These are phyloP conservation scores for Dreissena polymorpha DNA, from an alignment of 1,140 invertebrate genomes.

Conservation along the genomic window DNA sequence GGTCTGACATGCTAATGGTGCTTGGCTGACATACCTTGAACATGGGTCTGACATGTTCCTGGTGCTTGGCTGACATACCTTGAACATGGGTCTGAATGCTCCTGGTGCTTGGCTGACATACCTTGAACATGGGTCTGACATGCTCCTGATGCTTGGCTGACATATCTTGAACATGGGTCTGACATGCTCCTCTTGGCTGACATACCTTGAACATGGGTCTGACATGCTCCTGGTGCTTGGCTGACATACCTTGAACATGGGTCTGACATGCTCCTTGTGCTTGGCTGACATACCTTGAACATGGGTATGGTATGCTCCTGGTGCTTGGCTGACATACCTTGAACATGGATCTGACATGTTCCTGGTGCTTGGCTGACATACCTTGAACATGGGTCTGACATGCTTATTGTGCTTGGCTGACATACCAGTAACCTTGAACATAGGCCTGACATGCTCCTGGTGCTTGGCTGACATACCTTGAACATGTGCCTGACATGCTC, in stretches of 20 bases:
- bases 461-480: constrained; percentile 97
- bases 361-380: constrained; percentile 97
- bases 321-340: constrained; percentile 97
- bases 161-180: constrained; percentile 98
- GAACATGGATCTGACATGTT: constrained; percentile 99
- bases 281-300: constrained; percentile 98
- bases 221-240: constrained; percentile 98
- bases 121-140: constrained; percentile 98
- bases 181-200: constrained; percentile 98
- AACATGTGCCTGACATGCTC: constrained; percentile 99
- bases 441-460: constrained; percentile 97
- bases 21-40: constrained; percentile 97
- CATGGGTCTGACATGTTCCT: constrained; percentile 99
- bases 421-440: constrained; percentile 96
- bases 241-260: constrained; percentile 98
- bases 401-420: constrained; percentile 98
- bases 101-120: constrained; percentile 97
- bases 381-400: constrained; percentile 98
- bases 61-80: constrained; percentile 96
- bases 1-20: constrained; percentile 98
- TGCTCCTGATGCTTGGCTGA: constrained; percentile 98
- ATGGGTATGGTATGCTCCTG: constrained; percentile 98
- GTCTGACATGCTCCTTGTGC: constrained; percentile 98
- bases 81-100: constrained; percentile 99
- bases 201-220: constrained; percentile 98